These are phyloP conservation scores for Physeter macrocephalus DNA, from an alignment of 2,113 vertebrate genomes.

Conservation along the genomic window DNA sequence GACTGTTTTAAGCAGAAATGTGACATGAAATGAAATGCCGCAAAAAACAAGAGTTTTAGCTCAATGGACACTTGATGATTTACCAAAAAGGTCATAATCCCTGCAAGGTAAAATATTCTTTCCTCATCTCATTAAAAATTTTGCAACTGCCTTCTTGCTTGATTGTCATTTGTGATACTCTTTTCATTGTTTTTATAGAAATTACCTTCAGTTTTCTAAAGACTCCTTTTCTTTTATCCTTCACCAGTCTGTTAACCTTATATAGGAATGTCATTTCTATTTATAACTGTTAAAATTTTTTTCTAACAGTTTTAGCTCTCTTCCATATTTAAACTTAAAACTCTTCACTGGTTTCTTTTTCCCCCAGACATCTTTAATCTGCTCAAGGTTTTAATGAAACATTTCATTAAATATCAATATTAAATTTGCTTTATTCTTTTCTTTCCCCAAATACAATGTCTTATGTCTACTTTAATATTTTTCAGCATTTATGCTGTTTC, in stretches of 20 bases:
- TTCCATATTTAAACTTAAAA: conserved; percentile 54
- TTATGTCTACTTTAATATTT: conserved; percentile 42
- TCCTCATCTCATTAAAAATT: conserved; percentile 40
- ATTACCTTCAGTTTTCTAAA: conserved; percentile 57
- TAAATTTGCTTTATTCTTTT: conserved; percentile 9
- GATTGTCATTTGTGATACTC: conserved; percentile 39
- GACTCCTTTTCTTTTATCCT: conserved; percentile 32
- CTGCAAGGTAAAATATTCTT: conserved; percentile 46
- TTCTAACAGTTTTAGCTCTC: conserved; percentile 20
- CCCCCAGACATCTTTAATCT: neutral
- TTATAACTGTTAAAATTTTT: conserved; percentile 60
- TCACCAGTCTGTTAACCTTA: conserved; percentile 58
- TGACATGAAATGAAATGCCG: conserved; percentile 29
- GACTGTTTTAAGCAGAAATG: conserved; percentile 27
- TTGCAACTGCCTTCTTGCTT: conserved; percentile 32
- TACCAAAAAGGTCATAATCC: conserved; percentile 38
- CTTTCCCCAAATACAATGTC: neutral
- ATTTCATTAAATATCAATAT: conserved; percentile 42
- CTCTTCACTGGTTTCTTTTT: neutral
- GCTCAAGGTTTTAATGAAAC: conserved; percentile 8
- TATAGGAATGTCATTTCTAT: conserved; percentile 61
- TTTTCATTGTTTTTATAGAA: conserved; percentile 49
- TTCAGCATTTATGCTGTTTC: conserved; percentile 5
- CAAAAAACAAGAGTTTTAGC: conserved; percentile 41
- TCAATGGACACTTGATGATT: conserved; percentile 41